Evolutionary conservation across 92 coral and sea anemone species (phyloP), one percentile per base, ranked within the genome.

Genomic region (Parazoanthus atlanticus): DNA sequence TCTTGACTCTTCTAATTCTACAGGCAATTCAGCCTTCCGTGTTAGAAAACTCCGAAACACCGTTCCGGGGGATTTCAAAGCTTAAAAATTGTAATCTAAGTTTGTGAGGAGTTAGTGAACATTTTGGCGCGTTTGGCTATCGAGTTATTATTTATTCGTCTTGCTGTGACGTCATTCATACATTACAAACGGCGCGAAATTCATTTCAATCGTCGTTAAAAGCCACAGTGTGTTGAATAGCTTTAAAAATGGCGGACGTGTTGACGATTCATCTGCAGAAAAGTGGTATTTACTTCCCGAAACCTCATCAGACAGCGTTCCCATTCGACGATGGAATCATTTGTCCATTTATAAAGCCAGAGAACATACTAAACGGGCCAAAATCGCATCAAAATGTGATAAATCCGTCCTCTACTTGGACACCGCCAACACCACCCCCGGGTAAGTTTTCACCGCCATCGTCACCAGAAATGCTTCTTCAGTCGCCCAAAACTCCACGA

Each of bases 211-310:
- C 69, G 67, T 78, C 93, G 89, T 86, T 74, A 86, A 86, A 86
- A 40, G 64, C 89, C 81, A 72, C 74, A 85, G 47, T 74, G 46
- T 41, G 64, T 74, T 49, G 15, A 56, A 49, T 76, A 76, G 86
- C 97, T 97, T 97, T 97, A 97, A 97, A 97, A 92, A 97, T 97
- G 99, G 99, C 99, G 93, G 98, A 95, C 87, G 93, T 95, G 89
- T 88, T 95, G 84, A 90, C 93, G 78, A 95, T 95, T 88, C 94
- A 95, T 84, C 91, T 95, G 75, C 94, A 95, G 74, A 97, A 96
- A 90, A 94, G 95, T 77, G 95, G 93, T 58, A 95, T 91, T 86
- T 90, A 90, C 93, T 95, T 93, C 93, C 98, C 98, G 1, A 95
- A 95, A 64, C 95, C 94, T 15, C 94, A 93, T 16, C 93, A 91